These are phyloP conservation scores for Atopsyche davidsoni DNA, from an alignment of 1,140 invertebrate species.

Conservation along the genomic window DNA sequence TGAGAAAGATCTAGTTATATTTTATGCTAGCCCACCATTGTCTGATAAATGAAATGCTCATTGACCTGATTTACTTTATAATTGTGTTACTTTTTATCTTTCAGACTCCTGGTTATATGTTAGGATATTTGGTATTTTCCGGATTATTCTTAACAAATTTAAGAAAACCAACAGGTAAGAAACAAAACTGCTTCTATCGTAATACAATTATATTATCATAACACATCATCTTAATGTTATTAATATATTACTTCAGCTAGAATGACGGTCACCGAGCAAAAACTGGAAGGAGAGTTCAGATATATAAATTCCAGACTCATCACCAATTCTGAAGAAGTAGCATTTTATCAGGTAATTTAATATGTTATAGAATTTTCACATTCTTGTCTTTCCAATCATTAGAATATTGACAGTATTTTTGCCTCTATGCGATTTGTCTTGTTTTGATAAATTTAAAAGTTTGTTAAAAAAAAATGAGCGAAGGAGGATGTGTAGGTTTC, in stretches of 20 bases:
- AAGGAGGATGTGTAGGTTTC: too few species aligned
- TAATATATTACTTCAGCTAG: slow-evolving; percentile 38
- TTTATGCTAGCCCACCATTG: too few species aligned
- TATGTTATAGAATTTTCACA: slow-evolving; percentile 5
- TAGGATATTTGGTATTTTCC: slow-evolving; percentile 78
- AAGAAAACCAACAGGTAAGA: slow-evolving; percentile 71
- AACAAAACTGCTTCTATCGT: not conserved
- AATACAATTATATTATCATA: not conserved
- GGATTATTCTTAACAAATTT: slow-evolving; percentile 75
- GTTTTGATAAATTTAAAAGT: slow-evolving; percentile 5
- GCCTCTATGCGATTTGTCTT: too few species aligned
- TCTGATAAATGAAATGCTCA: too few species aligned
- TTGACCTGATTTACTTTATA: too few species aligned
- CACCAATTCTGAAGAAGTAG: slow-evolving; percentile 96
- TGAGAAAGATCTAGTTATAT: too few species aligned
- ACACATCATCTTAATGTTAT: not conserved
- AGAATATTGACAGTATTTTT: too few species aligned
- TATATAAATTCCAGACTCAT: slow-evolving; percentile 95
- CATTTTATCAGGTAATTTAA: slow-evolving; percentile 71
- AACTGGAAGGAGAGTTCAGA: slow-evolving; percentile 94
- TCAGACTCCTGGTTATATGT: slow-evolving; percentile 80
- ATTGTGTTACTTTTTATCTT: slow-evolving; percentile 32
- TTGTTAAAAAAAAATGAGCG: too few species aligned
- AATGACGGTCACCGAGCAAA: slow-evolving; percentile 91
- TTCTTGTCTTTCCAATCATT: not conserved